These are phyloP conservation scores for Sinocyclocheilus anshuiensis DNA, from an alignment of 2,113 vertebrate genomes.

Conservation along the genomic window DNA sequence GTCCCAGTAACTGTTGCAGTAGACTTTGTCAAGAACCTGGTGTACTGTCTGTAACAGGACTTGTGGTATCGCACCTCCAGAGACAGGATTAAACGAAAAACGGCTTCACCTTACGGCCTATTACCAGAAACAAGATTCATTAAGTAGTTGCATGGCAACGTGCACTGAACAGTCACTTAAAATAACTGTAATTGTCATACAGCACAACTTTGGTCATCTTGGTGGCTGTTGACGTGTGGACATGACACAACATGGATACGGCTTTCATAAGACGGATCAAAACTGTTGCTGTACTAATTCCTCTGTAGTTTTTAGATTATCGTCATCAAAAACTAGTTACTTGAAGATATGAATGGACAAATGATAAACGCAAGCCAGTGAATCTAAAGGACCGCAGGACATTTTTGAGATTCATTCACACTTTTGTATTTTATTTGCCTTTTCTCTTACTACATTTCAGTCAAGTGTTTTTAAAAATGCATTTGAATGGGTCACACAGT, in stretches of 20 bases:
- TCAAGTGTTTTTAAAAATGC: background rate
- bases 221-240: background rate
- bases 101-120: no score
- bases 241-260: background rate
- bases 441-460: background rate
- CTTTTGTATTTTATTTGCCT: background rate
- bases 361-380: background rate
- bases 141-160: background rate
- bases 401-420: background rate
- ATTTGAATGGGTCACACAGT: background rate
- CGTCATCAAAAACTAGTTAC: background rate
- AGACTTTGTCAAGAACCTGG: no score
- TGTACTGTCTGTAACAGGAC: no score
- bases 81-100: no score
- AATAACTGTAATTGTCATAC: background rate
- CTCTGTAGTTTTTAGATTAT: background rate
- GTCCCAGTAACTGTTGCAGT: no score
- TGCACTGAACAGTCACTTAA: background rate
- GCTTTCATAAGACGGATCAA: background rate
- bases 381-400: background rate
- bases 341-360: background rate
- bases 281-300: background rate
- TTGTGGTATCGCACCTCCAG: no score
- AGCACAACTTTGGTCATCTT: background rate
- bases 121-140: slow-evolving; percentile 10